Base-by-base conservation (phyloP, 2,888 invertebrate species). In the Ormyrus nitidulus region DNA sequence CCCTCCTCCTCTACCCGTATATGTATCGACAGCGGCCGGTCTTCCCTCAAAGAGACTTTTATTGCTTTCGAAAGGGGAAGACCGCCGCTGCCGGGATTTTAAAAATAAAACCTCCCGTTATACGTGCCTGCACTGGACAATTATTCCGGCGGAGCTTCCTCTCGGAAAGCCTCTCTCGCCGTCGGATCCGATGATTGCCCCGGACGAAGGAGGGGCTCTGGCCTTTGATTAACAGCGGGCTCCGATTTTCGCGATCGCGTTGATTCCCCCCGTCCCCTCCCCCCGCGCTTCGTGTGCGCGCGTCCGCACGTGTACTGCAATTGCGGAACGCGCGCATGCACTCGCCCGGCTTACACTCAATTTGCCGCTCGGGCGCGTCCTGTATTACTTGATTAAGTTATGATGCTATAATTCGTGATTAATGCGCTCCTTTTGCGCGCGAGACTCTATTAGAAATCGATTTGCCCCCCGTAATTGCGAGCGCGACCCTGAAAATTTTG, bases 311-410 rank as follows among this genome's bases (percentile, higher is more conserved):
- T 19, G 19, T 2, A 0, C 7, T 62, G 62, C 48, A 19, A 7
- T 53, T 54, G 51, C 54, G 46, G 6, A 34, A 2, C 34, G 34
- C 34, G 34, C 34, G 34, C 34, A 34, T 34, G 34, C 34, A 34
- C 34, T 3, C 1, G 4, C 56, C n/a, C 10, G 34, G 65, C 53
- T 53, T 34, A 34, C 34, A 69, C 76, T 76, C 77, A 81, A 81
- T 81, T 81, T 79, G 65, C 71, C 74, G 77, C 13, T 79, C 59
- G 64, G 65, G 59, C 65, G 81, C 81, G 68, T 69, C 74, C 34
- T 75, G 48, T 71, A 56, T 71, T 75, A 75, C 75, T 66, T 79
- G 76, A 76, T 81, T 62, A 78, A 72, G 71, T 81, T 81, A 79
- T 75, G 58, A 70, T 46, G 53, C 76, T 59, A 13, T 72, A 68